Conservation (phyloP, 1,140 invertebrate genomes). For the Ganaspis sp. region DNA sequence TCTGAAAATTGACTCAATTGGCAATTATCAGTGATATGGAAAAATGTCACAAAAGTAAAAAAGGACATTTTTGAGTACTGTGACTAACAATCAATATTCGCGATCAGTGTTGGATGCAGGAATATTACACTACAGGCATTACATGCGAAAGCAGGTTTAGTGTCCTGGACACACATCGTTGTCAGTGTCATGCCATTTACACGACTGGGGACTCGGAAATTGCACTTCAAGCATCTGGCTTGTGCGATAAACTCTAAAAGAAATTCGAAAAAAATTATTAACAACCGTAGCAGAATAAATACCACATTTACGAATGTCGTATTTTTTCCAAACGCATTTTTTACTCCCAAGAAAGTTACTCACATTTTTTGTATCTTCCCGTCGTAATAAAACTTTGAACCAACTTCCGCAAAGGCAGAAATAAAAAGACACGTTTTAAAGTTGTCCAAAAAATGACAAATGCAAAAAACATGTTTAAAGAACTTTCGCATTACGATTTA, state of each 20-base stretch:
- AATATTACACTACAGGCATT: constrained; percentile 1
- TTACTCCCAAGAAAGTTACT: neutral
- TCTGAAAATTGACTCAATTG: too few relatives aligned
- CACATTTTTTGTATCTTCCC: neutral
- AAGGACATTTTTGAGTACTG: neutral
- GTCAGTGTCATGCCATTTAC: constrained; percentile 24
- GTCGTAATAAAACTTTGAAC: neutral
- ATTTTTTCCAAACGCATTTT: neutral
- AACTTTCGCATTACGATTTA: neutral
- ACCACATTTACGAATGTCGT: too few relatives aligned
- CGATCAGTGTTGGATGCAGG: neutral
- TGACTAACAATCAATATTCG: neutral
- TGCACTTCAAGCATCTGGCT: constrained; percentile 2
- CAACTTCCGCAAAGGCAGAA: neutral
- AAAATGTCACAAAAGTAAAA: too few relatives aligned
- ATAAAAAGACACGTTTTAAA: neutral
- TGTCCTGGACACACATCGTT: constrained; percentile 18
- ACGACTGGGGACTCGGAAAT: neutral
- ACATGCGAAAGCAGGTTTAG: constrained; percentile 17
- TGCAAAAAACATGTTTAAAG: neutral
- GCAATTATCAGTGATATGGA: too few relatives aligned
- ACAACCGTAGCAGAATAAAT: neutral
- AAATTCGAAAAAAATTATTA: neutral
- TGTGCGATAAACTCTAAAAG: neutral
- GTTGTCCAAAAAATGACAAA: neutral